Conservation (phyloP, 2,888 invertebrate genomes). For the Amitus sp. region DNA sequence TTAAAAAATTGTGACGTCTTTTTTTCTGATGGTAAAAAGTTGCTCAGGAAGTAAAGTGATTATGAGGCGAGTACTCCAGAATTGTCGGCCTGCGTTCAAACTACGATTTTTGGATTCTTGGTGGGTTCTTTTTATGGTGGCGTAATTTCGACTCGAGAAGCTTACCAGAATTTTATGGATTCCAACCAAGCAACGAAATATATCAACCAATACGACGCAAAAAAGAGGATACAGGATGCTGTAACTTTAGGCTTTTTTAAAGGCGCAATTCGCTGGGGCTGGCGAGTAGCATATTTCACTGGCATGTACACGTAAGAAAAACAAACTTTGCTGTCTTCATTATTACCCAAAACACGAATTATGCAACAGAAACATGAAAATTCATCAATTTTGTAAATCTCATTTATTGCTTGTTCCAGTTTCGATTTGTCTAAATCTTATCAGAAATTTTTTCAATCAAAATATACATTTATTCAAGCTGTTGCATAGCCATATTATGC, state of each 20-base stretch:
- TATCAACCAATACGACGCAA: constrained; percentile 74
- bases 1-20: constrained; percentile 43
- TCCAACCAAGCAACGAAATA: constrained; percentile 80
- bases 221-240: constrained; percentile 77
- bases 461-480: too few relatives aligned
- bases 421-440: too few relatives aligned
- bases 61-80: constrained; percentile 13
- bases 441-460: too few relatives aligned
- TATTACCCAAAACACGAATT: too few relatives aligned
- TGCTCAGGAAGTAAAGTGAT: constrained; percentile 7
- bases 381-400: too few relatives aligned
- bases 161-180: constrained; percentile 76
- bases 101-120: constrained; percentile 61
- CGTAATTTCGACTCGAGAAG: constrained; percentile 68
- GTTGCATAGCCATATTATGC: too few relatives aligned
- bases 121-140: constrained; percentile 73
- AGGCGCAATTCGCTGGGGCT: constrained; percentile 78
- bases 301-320: constrained; percentile 74
- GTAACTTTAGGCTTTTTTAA: constrained; percentile 76
- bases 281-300: constrained; percentile 75
- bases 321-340: neutral
- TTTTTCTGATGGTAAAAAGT: too few relatives aligned
- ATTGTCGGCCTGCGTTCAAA: neutral
- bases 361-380: neutral
- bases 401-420: too few relatives aligned